Base-by-base conservation (phyloP, 2,797 vertebrate genomes). In the Odontamblyopus lacepedii region DNA sequence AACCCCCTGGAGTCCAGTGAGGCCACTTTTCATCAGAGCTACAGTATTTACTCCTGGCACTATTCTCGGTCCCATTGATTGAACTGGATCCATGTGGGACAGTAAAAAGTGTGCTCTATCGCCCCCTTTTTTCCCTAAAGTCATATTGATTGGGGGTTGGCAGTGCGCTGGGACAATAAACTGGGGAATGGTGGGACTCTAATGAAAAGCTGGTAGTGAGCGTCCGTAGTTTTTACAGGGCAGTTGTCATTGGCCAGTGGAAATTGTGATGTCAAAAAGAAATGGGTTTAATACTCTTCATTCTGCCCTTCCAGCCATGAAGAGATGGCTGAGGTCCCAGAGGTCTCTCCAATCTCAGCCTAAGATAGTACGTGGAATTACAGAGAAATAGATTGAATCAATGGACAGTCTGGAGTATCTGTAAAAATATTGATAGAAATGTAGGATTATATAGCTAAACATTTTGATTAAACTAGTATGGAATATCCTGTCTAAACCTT, bases 141-240 rank as follows among this genome's bases (percentile, higher is more conserved):
- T 88, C 83, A 70, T 89, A 92, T 90, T 82, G 89, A 92, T 92
- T 87, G 70, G 2, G 5, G 71, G 85, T 87, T 85, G 88, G 84
- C 87, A 86, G 73, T 62, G 69, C 81, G 32, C 35, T 51, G 87
- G 84, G 84, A 87, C 78, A 74, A 78, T 88, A 85, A 89, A 87
- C 69, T 76, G 70, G 59, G 66, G 50, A 63, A 79, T 23, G 26
- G 56, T 74, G 38, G 44, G 59, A 72, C 70, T 73, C 73, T 83
- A 87, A 88, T 88, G 80, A 88, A 88, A 87, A 82, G 83, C 83
- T 79, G 76, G 74, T 79, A 64, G 79, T 51, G 64, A 78, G 71
- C 82, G 75, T 72, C 2, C 78, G 70, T 35, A 26, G 63, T 71
- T 85, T 48, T 87, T 75, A 82, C 71, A 67, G 60, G 63, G 74